Conservation (phyloP, 2,797 vertebrate species). For the Manis javanica region DNA sequence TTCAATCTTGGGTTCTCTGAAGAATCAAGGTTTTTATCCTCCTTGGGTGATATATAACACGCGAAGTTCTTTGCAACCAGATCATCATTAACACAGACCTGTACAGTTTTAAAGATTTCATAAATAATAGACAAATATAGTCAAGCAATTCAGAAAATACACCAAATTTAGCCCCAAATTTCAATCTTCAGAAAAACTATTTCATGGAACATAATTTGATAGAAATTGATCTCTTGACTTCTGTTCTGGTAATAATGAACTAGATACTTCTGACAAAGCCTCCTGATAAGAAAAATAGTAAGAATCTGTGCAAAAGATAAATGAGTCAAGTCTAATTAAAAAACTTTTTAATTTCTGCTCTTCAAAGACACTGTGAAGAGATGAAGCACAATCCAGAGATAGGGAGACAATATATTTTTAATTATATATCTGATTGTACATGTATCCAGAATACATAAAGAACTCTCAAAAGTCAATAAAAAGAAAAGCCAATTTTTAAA, state of each 20-base stretch:
- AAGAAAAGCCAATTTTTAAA: neutral
- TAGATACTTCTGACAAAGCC: neutral
- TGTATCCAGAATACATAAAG: neutral
- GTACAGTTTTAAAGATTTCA: slow-evolving; percentile 65
- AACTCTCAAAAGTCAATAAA: slow-evolving; percentile 27
- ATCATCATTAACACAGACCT: slow-evolving; percentile 96
- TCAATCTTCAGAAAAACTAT: slow-evolving; percentile 17
- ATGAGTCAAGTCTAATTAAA: neutral
- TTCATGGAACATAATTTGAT: neutral
- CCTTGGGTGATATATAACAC: slow-evolving; percentile 77
- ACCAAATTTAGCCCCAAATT: slow-evolving; percentile 12
- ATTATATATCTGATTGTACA: neutral
- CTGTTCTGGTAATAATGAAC: neutral
- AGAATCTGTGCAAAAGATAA: neutral
- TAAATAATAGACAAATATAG: neutral
- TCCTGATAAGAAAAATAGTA: neutral
- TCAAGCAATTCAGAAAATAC: neutral
- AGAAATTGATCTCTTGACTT: neutral
- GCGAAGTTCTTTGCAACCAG: slow-evolving; percentile 94
- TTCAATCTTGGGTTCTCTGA: slow-evolving; percentile 30
- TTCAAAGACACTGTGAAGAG: neutral
- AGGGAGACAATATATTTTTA: neutral
- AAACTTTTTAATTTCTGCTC: neutral
- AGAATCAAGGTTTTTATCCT: neutral
- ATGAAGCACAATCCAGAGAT: neutral